Evolutionary conservation across 1,140 invertebrate species (phyloP), one percentile per base, ranked within the genome.

Genomic region (Drosophila ercepeae): DNA sequence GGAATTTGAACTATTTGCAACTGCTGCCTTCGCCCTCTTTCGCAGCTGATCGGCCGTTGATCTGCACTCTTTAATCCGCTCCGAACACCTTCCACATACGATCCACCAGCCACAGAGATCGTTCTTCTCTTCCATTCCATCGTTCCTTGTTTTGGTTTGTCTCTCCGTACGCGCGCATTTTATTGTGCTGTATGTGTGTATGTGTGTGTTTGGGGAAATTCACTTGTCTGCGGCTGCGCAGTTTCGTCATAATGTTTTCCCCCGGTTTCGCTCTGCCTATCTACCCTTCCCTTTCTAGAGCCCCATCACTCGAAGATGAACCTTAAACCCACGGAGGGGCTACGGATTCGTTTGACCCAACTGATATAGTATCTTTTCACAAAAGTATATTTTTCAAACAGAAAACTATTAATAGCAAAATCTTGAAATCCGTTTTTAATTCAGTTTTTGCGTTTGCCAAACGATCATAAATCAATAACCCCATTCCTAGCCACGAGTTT

Each of bases 91-190:
- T n/a, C 13, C 7, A 32, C 45, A 49, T 23, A 16, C 14, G 25
- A 34, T 49, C 55, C 69, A 72, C 69, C 9, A n/a, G n/a, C n/a
- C n/a, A n/a, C n/a, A n/a, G 34, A 34, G 44, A 48, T 63, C 61
- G 53, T 23, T 25, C 32, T 11, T 27, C 25, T 25, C 23, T 78
- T 84, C 44, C 75, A 41, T 57, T 14, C 60, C 70, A 29, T 3
- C 59, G 76, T 86, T 84, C 79, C 57, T 9, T 71, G 65, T 75
- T 69, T 74, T 79, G 71, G 48, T 79, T 79, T 36, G 46, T 61
- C 34, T 39, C 13, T 39, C n/a, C 61, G 54, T 64, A 60, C 77
- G 81, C 78, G 78, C 81, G 81, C 81, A 60, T 76, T 86, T 84
- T 84, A n/a, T 73, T 14, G 55, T 46, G 4, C 36, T n/a, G 18